Conservation (phyloP, 2,888 invertebrate species). For the Leptarthrus brevirostris region DNA sequence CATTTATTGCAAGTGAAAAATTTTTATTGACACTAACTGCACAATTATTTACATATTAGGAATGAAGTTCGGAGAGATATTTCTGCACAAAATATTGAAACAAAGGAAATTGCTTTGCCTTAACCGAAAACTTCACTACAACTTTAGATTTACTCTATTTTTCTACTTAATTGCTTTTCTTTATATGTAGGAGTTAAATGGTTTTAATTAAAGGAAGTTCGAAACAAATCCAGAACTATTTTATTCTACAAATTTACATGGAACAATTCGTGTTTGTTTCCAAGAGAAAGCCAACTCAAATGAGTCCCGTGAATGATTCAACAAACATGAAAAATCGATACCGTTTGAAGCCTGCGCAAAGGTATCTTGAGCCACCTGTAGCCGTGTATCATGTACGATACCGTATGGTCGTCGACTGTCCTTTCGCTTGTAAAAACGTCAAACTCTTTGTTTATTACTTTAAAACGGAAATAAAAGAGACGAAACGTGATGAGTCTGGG, state of each 20-base stretch:
- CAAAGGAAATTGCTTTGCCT: conserved; percentile 10
- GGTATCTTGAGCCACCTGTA: conserved; percentile 20
- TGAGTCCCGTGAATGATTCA: conserved; percentile 57
- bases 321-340: conserved; percentile 59
- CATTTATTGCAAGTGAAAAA: neutral
- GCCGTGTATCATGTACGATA: conserved; percentile 32
- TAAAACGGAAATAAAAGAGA: conserved; percentile 1
- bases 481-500: conserved; percentile 1
- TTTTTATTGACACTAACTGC: conserved; percentile 6
- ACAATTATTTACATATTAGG: conserved; percentile 28
- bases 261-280: conserved; percentile 9
- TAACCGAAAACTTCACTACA: neutral
- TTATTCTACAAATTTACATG: neutral
- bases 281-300: conserved; percentile 52
- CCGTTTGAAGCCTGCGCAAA: conserved; percentile 7
- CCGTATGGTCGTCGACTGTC: neutral
- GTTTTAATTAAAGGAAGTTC: neutral
- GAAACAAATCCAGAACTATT: neutral
- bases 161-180: too few relatives aligned
- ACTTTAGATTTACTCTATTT: neutral
- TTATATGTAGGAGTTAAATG: too few relatives aligned
- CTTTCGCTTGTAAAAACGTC: neutral
- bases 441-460: conserved; percentile 2
- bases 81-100: conserved; percentile 4
- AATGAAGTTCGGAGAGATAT: neutral